phyloP scores from a whole-genome alignment of 2,113 vertebrate genomes.

The Chrysochloris asiatica region DNA sequence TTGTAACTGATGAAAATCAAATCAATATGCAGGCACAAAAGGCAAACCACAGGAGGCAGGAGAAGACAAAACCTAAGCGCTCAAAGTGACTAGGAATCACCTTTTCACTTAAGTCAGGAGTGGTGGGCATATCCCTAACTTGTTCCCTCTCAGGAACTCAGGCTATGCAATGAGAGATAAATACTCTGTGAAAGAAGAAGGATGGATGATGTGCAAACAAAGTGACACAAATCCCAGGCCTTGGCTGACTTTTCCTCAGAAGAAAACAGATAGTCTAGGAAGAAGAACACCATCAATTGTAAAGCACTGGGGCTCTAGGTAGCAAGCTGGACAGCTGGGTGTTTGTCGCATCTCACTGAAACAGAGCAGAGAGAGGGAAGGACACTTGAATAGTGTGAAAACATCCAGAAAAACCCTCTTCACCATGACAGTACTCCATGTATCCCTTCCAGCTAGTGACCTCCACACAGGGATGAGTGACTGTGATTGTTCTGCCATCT shows the following conservation, averaged over 20 bases:
- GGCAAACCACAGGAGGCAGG: not conserved
- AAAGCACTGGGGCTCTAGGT: not conserved
- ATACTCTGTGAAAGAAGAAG: conserved; percentile 12
- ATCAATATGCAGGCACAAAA: not conserved
- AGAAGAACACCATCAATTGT: conserved; percentile 33
- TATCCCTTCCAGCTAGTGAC: not conserved
- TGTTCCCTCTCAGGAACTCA: conserved; percentile 27
- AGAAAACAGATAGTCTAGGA: conserved; percentile 43
- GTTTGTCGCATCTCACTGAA: not conserved
- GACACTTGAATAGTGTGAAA: not conserved
- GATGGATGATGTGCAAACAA: conserved; percentile 55
- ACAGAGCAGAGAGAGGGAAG: not conserved
- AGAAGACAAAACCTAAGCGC: not conserved
- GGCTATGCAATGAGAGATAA: conserved; percentile 56
- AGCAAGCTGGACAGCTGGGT: not conserved
- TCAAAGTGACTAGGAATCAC: not conserved
- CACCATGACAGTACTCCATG: rapidly evolving
- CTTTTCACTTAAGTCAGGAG: conserved; percentile 9
- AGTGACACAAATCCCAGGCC: conserved; percentile 62
- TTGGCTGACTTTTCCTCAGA: conserved; percentile 22
- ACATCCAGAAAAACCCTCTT: not conserved
- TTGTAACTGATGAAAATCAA: not conserved
- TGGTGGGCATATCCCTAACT: not conserved
- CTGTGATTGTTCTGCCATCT: not conserved
- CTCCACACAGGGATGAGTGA: not conserved